Percentiles rank a stretch among this genome's conserved stretches.
These are phyloP conservation scores for Emydocephalus ijimae DNA, from an alignment of 2,113 vertebrate species.

Conservation along the genomic window DNA sequence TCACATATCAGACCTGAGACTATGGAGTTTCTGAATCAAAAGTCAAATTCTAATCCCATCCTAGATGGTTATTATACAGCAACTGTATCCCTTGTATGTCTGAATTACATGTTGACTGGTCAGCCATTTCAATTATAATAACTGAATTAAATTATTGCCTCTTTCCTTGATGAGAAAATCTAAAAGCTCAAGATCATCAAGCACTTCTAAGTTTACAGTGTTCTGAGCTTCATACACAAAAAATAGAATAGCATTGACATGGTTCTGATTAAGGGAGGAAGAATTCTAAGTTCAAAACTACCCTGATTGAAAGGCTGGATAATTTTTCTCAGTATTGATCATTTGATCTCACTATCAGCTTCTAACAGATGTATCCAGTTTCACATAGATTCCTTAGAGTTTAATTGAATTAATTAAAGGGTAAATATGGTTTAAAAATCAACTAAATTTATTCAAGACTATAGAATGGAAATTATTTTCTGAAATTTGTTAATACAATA, in stretches of 20 bases:
- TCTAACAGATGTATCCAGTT: neutral
- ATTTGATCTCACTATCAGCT: neutral
- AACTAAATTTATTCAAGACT: neutral
- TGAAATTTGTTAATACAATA: neutral
- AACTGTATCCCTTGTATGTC: neutral
- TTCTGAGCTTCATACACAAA: neutral
- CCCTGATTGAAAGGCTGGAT: neutral
- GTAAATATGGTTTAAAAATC: neutral
- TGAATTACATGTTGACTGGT: neutral
- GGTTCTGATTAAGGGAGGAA: neutral
- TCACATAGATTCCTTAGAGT: neutral
- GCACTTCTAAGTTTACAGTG: neutral
- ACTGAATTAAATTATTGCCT: neutral
- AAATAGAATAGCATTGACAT: neutral
- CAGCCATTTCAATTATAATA: neutral
- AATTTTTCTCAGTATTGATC: neutral
- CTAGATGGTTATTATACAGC: neutral
- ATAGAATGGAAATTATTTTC: neutral
- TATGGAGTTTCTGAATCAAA: neutral
- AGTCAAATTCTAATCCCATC: neutral
- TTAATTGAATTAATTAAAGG: neutral
- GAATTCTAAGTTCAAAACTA: neutral
- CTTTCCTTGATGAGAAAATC: neutral
- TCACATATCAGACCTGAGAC: neutral
- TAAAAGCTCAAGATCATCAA: neutral